Base-by-base conservation (phyloP, 1,140 invertebrate species). In the Wasmannia auropunctata region DNA sequence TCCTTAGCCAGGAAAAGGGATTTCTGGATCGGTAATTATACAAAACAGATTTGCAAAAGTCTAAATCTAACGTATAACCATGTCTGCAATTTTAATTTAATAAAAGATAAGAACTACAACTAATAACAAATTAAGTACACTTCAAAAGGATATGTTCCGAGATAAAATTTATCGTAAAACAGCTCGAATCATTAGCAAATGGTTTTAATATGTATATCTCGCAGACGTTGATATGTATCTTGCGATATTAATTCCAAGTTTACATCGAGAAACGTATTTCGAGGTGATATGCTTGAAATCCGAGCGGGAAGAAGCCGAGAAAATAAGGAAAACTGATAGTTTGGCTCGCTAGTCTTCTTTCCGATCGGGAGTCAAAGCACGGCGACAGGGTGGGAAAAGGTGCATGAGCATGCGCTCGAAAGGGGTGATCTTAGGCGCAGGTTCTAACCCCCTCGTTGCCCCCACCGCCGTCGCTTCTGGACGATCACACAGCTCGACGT, bases 391-490 rank as follows among this genome's bases (percentile, higher is more conserved):
- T 86, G 88, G 85, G 92, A 88, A 91, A 88, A 90, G 90, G 90
- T 90, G 72, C 60, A 83, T 83, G 92, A 88, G 91, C 92, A 93
- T 95, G 94, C 94, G 94, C 94, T 90, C 75, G 87, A 62, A 89
- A 90, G 88, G 91, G 91, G 80, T 90, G 87, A 92, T 92, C 91
- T 93, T 83, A 87, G 81, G 94, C 94, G 93, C 94, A 95, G 93
- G 94, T 93, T 94, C 91, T 92, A 89, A 89, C 92, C 89, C 89
- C 89, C 80, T 86, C 85, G 76, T 62, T 69, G 86, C 84, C 91
- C 92, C 93, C 92, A 91, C 92, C 70, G 85, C 62, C 11, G 67
- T 49, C 56, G 75, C 76, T 86, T 86, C 89, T 65, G 74, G 80
- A 91, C 87, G 86, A 89, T 87, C 87, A 90, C 90, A 91, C 90